Conservation (phyloP, 2,113 vertebrate genomes). For the Corythaeola cristata region DNA sequence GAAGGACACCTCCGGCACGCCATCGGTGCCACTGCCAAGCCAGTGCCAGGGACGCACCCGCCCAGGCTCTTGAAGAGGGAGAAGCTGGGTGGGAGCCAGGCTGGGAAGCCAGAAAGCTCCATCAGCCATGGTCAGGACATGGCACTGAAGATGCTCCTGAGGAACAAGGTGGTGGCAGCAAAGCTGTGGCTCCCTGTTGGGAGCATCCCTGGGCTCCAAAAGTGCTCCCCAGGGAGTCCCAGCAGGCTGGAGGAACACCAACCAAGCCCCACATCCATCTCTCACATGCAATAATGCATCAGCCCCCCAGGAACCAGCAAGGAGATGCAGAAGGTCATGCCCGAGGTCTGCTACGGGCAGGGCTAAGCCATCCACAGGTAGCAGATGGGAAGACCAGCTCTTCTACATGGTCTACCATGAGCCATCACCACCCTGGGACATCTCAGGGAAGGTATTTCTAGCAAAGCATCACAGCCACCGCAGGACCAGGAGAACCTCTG, state of each 20-base stretch:
- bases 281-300: not conserved
- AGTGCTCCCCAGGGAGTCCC: not conserved
- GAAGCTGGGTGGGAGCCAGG: not conserved
- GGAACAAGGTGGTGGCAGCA: not conserved
- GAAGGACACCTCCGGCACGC: not conserved
- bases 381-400: not conserved
- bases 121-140: accelerated
- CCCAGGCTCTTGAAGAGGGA: not conserved
- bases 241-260: not conserved
- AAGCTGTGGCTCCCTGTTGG: not conserved
- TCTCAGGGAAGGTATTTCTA: not conserved
- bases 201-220: not conserved
- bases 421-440: not conserved
- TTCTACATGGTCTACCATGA: not conserved
- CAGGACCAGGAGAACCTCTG: not conserved
- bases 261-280: not conserved
- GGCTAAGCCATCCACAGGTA: not conserved
- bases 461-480: not conserved
- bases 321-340: not conserved
- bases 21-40: not conserved
- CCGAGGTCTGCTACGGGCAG: not conserved
- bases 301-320: not conserved
- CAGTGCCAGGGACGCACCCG: not conserved
- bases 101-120: not conserved
- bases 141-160: not conserved